Percentiles rank a stretch among this genome's conserved stretches.
phyloP scores from a whole-genome alignment of 2,113 vertebrate genomes.

The Megalops atlanticus region DNA sequence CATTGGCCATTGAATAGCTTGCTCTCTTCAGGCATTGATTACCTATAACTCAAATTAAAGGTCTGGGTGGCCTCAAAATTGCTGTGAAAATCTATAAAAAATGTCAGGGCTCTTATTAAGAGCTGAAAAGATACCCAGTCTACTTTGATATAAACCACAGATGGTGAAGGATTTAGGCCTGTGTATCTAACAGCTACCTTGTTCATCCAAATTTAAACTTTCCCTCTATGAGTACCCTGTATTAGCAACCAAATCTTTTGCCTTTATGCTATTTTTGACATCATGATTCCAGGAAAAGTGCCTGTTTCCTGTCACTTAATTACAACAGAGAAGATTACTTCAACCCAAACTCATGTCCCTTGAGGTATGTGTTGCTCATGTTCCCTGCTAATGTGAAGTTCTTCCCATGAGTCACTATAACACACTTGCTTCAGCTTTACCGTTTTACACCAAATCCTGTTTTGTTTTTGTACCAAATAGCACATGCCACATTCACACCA shows the following conservation, averaged over 20 bases:
- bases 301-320: no score
- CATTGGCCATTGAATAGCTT: conserved; percentile 23
- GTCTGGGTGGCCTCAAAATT: conserved; percentile 6
- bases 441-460: no score
- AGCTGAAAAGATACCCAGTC: neutral
- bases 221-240: no score
- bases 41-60: conserved; percentile 12
- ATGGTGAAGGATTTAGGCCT: neutral
- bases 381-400: no score
- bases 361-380: no score
- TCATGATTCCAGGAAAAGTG: no score
- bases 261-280: no score
- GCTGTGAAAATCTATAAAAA: conserved; percentile 24
- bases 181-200: neutral
- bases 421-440: neutral
- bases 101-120: neutral
- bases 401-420: neutral
- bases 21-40: conserved; percentile 30
- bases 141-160: neutral
- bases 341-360: no score
- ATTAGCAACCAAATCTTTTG: no score
- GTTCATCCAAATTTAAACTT: neutral
- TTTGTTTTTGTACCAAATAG: no score
- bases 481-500: no score
- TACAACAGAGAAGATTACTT: no score